Evolutionary conservation across 2,797 vertebrate species (phyloP).

Genomic region (Vultur gryphus): DNA sequence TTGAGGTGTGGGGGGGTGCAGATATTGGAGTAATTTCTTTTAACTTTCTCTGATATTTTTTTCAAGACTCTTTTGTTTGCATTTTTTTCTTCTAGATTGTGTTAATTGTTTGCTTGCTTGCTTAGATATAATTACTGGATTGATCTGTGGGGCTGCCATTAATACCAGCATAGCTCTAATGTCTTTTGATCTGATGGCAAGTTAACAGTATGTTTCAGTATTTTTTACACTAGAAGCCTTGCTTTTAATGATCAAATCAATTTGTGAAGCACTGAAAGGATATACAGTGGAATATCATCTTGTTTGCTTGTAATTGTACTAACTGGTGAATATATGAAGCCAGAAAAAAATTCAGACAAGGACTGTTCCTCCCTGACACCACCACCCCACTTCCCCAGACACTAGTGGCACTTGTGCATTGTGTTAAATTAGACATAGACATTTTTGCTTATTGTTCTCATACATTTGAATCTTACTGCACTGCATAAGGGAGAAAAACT

Average conservation of each 20-base stretch:
- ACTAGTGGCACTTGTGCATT: neutral
- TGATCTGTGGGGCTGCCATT: neutral
- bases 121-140: neutral
- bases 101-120: neutral
- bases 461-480: neutral
- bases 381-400: accelerated
- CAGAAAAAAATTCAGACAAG: neutral
- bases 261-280: neutral
- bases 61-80: neutral
- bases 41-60: neutral
- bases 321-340: neutral
- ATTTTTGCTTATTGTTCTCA: neutral
- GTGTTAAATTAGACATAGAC: neutral
- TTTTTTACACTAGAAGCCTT: neutral
- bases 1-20: no score
- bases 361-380: neutral
- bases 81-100: neutral
- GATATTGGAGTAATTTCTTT: neutral
- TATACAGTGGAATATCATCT: neutral
- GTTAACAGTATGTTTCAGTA: neutral
- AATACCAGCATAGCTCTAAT: neutral
- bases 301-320: neutral
- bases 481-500: neutral
- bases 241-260: neutral
- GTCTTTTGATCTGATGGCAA: neutral